Percentiles rank a stretch among this genome's conserved stretches.
These are phyloP conservation scores for Engraulis encrasicolus DNA, from an alignment of 2,113 vertebrate genomes.

Conservation along the genomic window DNA sequence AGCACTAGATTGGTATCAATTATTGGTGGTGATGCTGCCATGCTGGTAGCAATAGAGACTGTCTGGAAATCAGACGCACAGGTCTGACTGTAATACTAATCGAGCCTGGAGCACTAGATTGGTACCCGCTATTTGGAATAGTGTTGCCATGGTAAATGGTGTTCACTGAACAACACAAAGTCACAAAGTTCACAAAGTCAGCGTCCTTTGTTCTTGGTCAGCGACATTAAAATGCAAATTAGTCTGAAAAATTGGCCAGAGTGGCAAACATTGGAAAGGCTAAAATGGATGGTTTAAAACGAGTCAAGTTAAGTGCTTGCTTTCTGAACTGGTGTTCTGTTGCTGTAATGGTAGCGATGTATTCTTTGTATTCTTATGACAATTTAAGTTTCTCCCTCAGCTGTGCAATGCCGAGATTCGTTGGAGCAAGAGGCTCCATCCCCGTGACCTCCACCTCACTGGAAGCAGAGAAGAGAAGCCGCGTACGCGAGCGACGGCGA, in stretches of 20 bases:
- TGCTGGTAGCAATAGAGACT: too few relatives aligned
- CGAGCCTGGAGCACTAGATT: not conserved
- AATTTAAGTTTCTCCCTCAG: constrained; percentile 26
- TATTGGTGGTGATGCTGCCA: too few relatives aligned
- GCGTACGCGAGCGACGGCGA: constrained; percentile 76
- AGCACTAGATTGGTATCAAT: not conserved
- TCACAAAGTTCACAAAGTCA: not conserved
- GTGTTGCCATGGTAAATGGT: not conserved
- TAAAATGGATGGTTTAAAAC: not conserved
- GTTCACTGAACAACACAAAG: not conserved
- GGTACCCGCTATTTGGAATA: not conserved
- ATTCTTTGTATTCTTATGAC: not conserved
- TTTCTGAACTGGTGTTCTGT: not conserved
- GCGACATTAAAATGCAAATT: not conserved
- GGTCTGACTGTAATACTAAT: not conserved
- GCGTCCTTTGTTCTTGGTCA: not conserved
- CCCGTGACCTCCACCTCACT: constrained; percentile 9
- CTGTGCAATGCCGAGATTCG: constrained; percentile 20
- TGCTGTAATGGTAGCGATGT: too few relatives aligned
- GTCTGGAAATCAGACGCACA: too few relatives aligned
- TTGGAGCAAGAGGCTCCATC: not conserved
- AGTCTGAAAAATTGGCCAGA: not conserved
- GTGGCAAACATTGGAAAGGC: not conserved
- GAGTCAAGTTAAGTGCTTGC: not conserved
- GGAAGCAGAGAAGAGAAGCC: constrained; percentile 68